Evolutionary conservation across 2,113 vertebrate species (phyloP).

Genomic region (Athene noctua): DNA sequence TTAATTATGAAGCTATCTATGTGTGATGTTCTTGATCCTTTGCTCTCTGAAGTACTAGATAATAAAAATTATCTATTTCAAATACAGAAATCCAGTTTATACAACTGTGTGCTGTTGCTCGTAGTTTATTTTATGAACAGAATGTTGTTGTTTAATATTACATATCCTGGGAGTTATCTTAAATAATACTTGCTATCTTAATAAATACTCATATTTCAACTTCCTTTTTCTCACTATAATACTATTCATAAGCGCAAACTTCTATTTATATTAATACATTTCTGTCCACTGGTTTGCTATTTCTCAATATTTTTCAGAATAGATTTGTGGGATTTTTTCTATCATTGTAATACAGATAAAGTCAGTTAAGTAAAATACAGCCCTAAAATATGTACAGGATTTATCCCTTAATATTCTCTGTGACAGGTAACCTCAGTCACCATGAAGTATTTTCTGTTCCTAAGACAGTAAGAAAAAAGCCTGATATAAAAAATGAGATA

Average conservation of each 20-base stretch:
- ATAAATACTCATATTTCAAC: background rate
- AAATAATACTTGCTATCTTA: background rate
- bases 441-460: background rate
- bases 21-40: background rate
- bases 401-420: background rate
- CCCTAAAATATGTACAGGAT: background rate
- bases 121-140: background rate
- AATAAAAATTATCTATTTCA: background rate
- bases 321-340: background rate
- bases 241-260: background rate
- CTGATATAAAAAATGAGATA: background rate
- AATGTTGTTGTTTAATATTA: background rate
- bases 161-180: background rate
- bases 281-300: background rate
- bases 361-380: background rate
- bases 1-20: background rate
- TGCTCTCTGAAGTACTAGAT: background rate
- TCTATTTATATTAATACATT: background rate
- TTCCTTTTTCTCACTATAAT: background rate
- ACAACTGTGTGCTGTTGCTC: background rate
- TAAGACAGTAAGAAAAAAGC: background rate
- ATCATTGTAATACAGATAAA: background rate
- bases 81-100: background rate
- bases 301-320: background rate
- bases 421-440: background rate